Evolutionary conservation across 1,140 invertebrate genomes (phyloP).

Genomic region (Capitella teleta): DNA sequence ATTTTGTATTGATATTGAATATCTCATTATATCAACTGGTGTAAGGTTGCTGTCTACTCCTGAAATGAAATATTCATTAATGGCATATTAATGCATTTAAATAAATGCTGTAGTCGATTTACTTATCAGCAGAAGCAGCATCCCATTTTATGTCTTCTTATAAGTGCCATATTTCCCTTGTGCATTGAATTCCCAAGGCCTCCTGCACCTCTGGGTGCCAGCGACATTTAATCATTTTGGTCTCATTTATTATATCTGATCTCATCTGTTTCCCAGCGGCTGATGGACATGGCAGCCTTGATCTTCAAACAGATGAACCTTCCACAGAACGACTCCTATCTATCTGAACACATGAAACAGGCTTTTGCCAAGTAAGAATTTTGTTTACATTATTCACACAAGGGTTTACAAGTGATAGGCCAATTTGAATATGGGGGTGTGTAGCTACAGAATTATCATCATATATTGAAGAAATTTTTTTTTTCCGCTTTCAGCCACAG

Average conservation of each 20-base stretch:
- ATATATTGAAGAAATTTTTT: not conserved
- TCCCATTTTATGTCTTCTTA: not conserved
- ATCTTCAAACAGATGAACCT: conserved; percentile 15
- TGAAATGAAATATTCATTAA: too few species aligned
- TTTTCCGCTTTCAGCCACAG: conserved; percentile 20
- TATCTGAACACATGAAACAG: conserved; percentile 18
- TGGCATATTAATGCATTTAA: too few species aligned
- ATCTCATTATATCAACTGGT: not conserved
- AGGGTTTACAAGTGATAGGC: not conserved
- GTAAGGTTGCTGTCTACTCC: not conserved
- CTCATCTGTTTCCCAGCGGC: conserved; percentile 19
- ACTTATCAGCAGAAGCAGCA: too few species aligned
- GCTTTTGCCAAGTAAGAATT: conserved; percentile 19
- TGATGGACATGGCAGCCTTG: conserved; percentile 24
- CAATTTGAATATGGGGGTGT: not conserved
- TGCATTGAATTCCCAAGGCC: not conserved
- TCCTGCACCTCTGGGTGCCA: not conserved
- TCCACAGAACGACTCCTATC: conserved; percentile 10
- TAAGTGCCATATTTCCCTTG: not conserved
- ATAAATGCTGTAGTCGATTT: too few species aligned
- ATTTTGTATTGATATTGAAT: not conserved
- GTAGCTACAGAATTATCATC: not conserved
- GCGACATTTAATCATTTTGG: not conserved
- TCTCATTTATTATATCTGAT: not conserved
- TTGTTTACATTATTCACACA: not conserved